These are phyloP conservation scores for Ormyrus rosae DNA, from an alignment of 2,888 invertebrate species.

Conservation along the genomic window DNA sequence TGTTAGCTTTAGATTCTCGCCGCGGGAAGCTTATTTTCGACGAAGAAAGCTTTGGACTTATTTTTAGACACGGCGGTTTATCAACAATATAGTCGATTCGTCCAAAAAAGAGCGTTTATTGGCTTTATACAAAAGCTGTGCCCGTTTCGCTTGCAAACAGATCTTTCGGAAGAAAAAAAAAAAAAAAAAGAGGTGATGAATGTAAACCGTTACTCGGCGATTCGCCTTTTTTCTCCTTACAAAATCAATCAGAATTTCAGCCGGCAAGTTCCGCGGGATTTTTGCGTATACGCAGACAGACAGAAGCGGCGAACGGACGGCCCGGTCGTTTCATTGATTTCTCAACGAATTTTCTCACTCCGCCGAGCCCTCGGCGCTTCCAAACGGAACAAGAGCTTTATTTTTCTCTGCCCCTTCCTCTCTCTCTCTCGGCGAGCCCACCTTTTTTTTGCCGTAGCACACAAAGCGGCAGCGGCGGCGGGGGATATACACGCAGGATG, in stretches of 20 bases:
- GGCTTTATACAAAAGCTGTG: no score
- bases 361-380: constrained; percentile 3
- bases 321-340: constrained; percentile 47
- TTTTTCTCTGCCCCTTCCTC: constrained; percentile 24
- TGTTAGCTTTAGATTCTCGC: no score
- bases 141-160: no score
- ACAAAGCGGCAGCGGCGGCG: neutral
- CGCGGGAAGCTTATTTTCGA: no score
- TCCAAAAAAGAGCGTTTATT: no score
- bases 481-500: constrained; percentile 24
- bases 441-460: constrained; percentile 19
- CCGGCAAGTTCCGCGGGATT: constrained; percentile 7
- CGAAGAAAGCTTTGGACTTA: no score
- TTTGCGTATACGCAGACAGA: neutral
- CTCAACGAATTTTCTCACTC: constrained; percentile 38
- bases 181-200: neutral
- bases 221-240: neutral
- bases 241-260: constrained; percentile 40
- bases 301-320: neutral
- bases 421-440: neutral
- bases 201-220: neutral
- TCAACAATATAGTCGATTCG: no score
- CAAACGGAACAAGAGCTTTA: constrained; percentile 49
- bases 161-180: no score
- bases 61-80: no score